A percentile compares a stretch with the other conserved stretches of the same genome.
These are phyloP conservation scores for Hippocampus abdominalis DNA, from an alignment of 2,113 vertebrate genomes.

Conservation along the genomic window DNA sequence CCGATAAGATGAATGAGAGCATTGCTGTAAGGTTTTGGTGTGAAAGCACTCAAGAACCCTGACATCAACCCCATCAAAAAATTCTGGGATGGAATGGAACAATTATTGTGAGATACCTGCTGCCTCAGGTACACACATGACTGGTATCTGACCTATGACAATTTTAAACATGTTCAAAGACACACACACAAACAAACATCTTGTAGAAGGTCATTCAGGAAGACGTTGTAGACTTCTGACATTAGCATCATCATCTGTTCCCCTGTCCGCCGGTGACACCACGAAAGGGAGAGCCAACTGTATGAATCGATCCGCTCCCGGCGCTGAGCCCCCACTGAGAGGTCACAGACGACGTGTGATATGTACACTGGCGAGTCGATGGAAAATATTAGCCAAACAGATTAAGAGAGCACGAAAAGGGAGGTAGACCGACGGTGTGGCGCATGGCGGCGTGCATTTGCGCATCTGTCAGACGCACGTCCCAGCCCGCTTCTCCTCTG, in stretches of 20 bases:
- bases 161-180: background rate
- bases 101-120: too few relatives aligned
- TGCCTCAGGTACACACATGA: too few relatives aligned
- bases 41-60: too few relatives aligned
- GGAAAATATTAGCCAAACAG: conserved; percentile 66
- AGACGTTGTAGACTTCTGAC: background rate
- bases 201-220: background rate
- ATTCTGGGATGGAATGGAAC: too few relatives aligned
- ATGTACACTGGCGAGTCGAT: conserved; percentile 64
- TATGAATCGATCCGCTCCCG: conserved; percentile 61
- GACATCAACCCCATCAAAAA: too few relatives aligned
- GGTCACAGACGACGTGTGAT: conserved; percentile 49
- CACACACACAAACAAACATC: background rate
- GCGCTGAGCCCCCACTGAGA: conserved; percentile 51
- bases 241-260: background rate
- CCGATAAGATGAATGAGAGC: too few relatives aligned
- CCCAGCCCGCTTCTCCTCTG: conserved; percentile 39
- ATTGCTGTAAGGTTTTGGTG: too few relatives aligned
- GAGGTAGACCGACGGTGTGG: conserved; percentile 33
- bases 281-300: conserved; percentile 30
- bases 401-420: conserved; percentile 39
- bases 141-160: too few relatives aligned
- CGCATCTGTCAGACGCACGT: conserved; percentile 41
- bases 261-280: background rate
- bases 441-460: conserved; percentile 40